phyloP scores from a whole-genome alignment of 1,140 invertebrate species.

The Microvelia longipes region DNA sequence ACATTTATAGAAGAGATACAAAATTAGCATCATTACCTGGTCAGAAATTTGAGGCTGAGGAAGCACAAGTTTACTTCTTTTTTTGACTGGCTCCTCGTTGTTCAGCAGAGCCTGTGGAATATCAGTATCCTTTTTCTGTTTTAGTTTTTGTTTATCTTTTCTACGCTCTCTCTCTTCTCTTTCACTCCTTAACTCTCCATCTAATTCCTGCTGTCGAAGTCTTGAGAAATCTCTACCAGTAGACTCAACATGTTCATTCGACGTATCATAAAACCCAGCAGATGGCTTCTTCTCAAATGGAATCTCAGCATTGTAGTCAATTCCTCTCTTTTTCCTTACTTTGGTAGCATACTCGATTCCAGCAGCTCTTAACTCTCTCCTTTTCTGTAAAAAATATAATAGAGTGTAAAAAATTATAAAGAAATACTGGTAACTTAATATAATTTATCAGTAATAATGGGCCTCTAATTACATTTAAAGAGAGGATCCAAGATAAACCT shows the following conservation, averaged over 20 bases:
- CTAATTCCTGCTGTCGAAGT: conserved; percentile 79
- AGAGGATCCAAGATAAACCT: no score
- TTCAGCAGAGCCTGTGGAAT: conserved; percentile 81
- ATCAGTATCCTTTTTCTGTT: conserved; percentile 91
- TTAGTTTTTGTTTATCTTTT: conserved; percentile 84
- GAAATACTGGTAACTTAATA: background rate
- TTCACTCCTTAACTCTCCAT: conserved; percentile 77
- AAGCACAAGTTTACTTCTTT: conserved; percentile 88
- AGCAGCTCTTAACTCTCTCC: conserved; percentile 87
- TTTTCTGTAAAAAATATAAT: conserved; percentile 54
- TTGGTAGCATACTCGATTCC: conserved; percentile 71
- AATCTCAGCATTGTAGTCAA: conserved; percentile 97
- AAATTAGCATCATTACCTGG: no score
- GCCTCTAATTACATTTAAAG: no score
- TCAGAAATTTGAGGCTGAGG: conserved; percentile 96
- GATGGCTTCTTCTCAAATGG: conserved; percentile 92
- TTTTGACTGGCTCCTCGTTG: conserved; percentile 76
- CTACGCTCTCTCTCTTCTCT: conserved; percentile 75
- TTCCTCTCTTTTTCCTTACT: conserved; percentile 63
- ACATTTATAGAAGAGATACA: no score
- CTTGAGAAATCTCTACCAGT: conserved; percentile 75
- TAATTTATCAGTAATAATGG: background rate
- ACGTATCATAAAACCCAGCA: conserved; percentile 84
- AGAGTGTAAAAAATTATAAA: background rate
- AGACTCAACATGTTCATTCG: conserved; percentile 74